These are phyloP conservation scores for Mus pahari DNA, from an alignment of 2,113 vertebrate genomes.

Conservation along the genomic window DNA sequence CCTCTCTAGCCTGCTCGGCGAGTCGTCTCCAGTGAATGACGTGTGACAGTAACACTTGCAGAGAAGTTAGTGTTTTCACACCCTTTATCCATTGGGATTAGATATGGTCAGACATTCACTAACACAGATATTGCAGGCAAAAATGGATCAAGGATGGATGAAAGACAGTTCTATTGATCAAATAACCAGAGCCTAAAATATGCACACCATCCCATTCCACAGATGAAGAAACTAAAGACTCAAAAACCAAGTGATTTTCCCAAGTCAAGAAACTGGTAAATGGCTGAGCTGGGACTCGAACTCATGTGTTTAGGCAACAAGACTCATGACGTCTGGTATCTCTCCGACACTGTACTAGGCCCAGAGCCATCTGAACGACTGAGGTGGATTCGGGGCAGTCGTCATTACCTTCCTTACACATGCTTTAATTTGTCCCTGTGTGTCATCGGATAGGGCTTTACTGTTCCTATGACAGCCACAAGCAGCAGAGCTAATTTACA, in stretches of 20 bases:
- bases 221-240: neutral
- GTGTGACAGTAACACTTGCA: neutral
- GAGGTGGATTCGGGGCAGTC: neutral
- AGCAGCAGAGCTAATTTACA: neutral
- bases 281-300: neutral
- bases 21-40: neutral
- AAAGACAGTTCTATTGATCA: neutral
- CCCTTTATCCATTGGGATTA: neutral
- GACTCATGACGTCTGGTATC: neutral
- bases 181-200: conserved; percentile 38
- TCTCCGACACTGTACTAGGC: neutral
- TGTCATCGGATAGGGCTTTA: neutral
- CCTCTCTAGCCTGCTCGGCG: neutral
- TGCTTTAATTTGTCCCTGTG: neutral
- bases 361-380: neutral
- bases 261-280: conserved; percentile 28
- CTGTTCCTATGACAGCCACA: neutral
- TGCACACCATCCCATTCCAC: neutral
- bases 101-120: conserved; percentile 14
- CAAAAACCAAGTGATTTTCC: neutral
- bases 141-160: conserved; percentile 17
- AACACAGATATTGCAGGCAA: neutral
- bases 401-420: neutral
- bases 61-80: neutral
- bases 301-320: conserved; percentile 1